Evolutionary conservation across 2,113 vertebrate species (phyloP), one percentile per base, ranked within the genome.

Genomic region (Leucopternis melanops): DNA sequence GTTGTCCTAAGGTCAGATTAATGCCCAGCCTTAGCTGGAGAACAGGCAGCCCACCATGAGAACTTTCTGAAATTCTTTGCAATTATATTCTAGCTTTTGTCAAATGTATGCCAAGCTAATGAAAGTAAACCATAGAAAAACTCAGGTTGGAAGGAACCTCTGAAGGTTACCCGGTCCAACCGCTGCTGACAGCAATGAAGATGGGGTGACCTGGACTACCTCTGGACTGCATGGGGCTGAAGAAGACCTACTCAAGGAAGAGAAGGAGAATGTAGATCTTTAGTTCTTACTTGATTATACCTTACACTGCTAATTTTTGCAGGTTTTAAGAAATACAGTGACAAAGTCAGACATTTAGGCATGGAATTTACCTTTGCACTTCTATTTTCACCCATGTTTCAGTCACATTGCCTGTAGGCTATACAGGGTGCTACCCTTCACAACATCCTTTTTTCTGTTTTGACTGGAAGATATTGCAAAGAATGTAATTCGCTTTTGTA

Each of bases 351-450:
- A 65, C 38, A 34, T 45, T 38, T 70, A 65, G 69, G 6, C 16
- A 23, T 12, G 14, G 40, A 42, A 59, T 66, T 22, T 27, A 47
- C 63, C 29, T 22, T 63, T 88, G 77, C 59, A 16, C 32, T 45
- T 58, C 45, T 44, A 27, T 55, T 67, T 81, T n/a, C 45, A 55
- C n/a, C 34, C 11, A 1, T 47, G 7, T 36, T 58, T 57, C 45
- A n/a, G 40, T 54, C 67, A 12, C 0, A 0, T 3, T 62, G 20
- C 42, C 23, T 59, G 13, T 17, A 4, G 10, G 54, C 18, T 55
- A 4, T 45, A 45, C 27, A 49, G 63, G 18, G 27, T 1, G 0
- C 47, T 70, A 11, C 31, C 34, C 29, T 20, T 67, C 85, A 62
- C 47, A 81, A 10, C 55, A 26, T 19, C 22, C 19, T 69, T 59